phyloP scores from a whole-genome alignment of 2,113 vertebrate genomes.

The Sakesphorus luctuosus region DNA sequence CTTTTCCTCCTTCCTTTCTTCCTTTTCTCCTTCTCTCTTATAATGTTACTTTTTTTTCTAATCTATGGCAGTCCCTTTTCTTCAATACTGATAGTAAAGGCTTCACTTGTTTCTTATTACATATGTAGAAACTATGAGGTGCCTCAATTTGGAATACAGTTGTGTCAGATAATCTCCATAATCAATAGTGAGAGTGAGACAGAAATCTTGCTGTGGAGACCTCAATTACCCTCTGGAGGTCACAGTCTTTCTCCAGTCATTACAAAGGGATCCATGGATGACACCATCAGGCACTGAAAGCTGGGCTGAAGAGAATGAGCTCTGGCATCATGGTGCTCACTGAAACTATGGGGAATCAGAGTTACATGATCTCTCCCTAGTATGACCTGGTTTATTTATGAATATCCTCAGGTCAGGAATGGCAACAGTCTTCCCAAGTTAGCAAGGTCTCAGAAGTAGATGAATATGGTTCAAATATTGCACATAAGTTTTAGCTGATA shows the following conservation, averaged over 20 bases:
- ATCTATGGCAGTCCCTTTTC: not conserved
- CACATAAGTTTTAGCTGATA: not conserved
- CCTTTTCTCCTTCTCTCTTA: not conserved
- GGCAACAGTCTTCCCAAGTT: not conserved
- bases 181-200: not conserved
- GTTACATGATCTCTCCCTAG: not conserved
- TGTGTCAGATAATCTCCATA: not conserved
- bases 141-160: not conserved
- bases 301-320: not conserved
- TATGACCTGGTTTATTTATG: not conserved
- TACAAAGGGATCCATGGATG: rapidly evolving
- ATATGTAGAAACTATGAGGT: not conserved
- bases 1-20: no score
- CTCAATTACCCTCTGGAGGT: not conserved
- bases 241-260: not conserved
- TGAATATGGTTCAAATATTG: not conserved
- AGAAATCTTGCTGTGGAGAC: not conserved
- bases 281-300: not conserved
- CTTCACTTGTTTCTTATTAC: not conserved
- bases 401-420: not conserved
- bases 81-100: not conserved
- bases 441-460: not conserved
- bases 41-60: not conserved
- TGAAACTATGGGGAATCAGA: not conserved
- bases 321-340: not conserved